These are phyloP conservation scores for Noctua janthe DNA, from an alignment of 2,888 invertebrate genomes.

Conservation along the genomic window DNA sequence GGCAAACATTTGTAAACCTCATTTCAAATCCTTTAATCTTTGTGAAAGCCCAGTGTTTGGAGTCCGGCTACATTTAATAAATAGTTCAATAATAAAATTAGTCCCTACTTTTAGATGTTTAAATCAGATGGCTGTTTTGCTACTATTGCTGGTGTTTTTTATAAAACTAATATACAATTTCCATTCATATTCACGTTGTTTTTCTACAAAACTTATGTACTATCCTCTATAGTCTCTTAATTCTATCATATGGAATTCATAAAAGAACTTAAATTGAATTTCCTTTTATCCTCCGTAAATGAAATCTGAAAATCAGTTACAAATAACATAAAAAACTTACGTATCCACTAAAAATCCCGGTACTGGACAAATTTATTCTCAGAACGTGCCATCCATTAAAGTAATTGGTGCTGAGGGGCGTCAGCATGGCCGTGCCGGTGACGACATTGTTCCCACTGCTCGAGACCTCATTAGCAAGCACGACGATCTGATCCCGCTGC, in stretches of 20 bases:
- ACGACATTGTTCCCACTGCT: constrained; percentile 53
- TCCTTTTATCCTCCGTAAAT: background rate
- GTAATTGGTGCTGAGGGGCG: constrained; percentile 53
- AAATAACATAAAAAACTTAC: constrained; percentile 68
- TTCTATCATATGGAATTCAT: background rate
- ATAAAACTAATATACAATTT: background rate
- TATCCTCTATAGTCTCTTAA: background rate
- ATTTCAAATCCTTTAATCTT: constrained; percentile 17
- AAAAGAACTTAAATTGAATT: constrained; percentile 1
- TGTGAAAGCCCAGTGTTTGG: background rate
- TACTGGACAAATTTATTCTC: constrained; percentile 58
- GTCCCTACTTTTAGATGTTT: background rate
- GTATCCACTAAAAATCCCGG: constrained; percentile 68
- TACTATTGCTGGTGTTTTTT: background rate
- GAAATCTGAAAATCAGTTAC: constrained; percentile 1
- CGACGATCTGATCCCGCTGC: constrained; percentile 63
- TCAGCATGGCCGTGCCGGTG: constrained; percentile 56
- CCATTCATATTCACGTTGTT: background rate
- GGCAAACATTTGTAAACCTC: background rate
- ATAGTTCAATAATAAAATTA: background rate
- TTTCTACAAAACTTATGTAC: background rate
- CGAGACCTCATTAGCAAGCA: constrained; percentile 65
- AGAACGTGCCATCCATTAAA: constrained; percentile 68
- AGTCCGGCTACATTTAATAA: background rate
- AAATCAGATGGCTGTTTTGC: background rate